Percentiles rank a stretch among this genome's conserved stretches.
These are phyloP conservation scores for Atrina japonica DNA, from an alignment of 2,888 invertebrate genomes.

Conservation along the genomic window DNA sequence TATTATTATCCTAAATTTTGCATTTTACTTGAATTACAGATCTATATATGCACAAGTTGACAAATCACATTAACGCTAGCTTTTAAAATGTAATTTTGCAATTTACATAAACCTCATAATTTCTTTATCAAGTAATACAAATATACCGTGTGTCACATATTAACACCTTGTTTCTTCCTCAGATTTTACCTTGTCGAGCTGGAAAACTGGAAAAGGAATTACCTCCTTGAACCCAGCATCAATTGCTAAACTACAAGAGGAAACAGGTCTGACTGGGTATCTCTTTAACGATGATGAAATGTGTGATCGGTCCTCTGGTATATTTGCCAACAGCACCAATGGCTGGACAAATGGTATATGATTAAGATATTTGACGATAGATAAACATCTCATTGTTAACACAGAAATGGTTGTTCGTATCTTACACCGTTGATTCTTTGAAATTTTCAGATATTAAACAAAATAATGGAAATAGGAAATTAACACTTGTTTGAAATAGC, in stretches of 20 bases:
- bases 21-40: too few relatives aligned
- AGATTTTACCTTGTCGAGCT: constrained; percentile 35
- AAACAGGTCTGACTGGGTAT: constrained; percentile 26
- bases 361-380: not conserved
- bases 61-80: too few relatives aligned
- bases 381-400: not conserved
- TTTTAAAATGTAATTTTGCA: too few relatives aligned
- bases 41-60: too few relatives aligned
- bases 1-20: too few relatives aligned
- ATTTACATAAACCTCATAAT: too few relatives aligned
- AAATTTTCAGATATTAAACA: not conserved
- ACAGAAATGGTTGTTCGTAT: not conserved
- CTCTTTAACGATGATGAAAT: not conserved
- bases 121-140: too few relatives aligned
- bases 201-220: constrained; percentile 30
- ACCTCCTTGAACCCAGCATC: constrained; percentile 10
- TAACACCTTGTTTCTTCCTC: not conserved
- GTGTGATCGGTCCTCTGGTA: constrained; percentile 28
- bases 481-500: too few relatives aligned
- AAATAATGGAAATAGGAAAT: not conserved
- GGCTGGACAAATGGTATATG: constrained; percentile 38
- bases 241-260: constrained; percentile 20
- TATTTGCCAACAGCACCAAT: constrained; percentile 13
- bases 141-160: not conserved
- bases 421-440: too few relatives aligned